Evolutionary conservation across 1,140 invertebrate species (phyloP).

Genomic region (Saxidomus purpurata): DNA sequence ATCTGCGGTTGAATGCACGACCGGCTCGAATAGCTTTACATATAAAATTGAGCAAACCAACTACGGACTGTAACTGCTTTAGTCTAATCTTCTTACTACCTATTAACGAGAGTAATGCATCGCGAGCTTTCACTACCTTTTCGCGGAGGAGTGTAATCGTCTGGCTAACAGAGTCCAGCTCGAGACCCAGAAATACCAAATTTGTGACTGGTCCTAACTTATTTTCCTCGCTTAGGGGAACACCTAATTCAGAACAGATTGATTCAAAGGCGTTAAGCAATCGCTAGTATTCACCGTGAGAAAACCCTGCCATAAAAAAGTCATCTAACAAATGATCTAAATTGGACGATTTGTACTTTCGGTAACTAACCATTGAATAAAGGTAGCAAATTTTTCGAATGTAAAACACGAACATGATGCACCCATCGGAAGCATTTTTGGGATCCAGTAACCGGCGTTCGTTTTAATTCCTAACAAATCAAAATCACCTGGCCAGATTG

Average conservation of each 20-base stretch:
- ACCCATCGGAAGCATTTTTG: neutral
- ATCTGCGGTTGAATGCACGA: too few relatives aligned
- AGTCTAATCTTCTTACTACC: neutral
- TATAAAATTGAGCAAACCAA: too few relatives aligned
- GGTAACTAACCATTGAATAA: neutral
- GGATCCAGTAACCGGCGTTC: neutral
- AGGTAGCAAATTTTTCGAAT: too few relatives aligned
- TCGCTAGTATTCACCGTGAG: neutral
- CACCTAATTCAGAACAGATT: neutral
- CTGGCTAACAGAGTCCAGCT: too few relatives aligned
- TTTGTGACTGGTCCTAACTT: neutral
- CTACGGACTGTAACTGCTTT: too few relatives aligned
- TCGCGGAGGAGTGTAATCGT: neutral
- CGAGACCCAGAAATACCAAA: neutral
- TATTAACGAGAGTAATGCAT: neutral
- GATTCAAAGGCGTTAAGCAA: neutral
- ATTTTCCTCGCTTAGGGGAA: neutral
- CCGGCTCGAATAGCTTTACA: too few relatives aligned
- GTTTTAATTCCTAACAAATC: too few relatives aligned
- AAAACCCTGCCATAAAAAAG: too few relatives aligned
- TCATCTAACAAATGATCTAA: constrained; percentile 26
- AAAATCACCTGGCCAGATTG: neutral
- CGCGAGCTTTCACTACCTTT: neutral
- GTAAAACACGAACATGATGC: neutral
- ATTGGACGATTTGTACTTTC: neutral